phyloP scores from a whole-genome alignment of 2,797 vertebrate genomes.

The Coranthus polyacanthus region DNA sequence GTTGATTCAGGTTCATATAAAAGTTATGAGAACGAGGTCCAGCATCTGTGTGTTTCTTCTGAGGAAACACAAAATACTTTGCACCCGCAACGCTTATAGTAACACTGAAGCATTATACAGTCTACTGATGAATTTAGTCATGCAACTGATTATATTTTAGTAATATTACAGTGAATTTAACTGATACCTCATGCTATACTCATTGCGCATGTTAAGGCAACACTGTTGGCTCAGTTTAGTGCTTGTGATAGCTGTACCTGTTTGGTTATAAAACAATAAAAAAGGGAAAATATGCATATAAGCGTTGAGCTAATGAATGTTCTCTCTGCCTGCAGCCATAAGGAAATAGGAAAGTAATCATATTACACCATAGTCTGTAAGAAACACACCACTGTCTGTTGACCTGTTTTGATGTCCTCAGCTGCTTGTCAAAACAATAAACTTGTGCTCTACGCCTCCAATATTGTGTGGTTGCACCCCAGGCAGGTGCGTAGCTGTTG shows the following conservation, averaged over 20 bases:
- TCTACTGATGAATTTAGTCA: neutral
- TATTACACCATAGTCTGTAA: slow-evolving; percentile 8
- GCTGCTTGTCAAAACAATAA: slow-evolving; percentile 20
- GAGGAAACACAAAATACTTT: no score
- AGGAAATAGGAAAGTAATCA: slow-evolving; percentile 16
- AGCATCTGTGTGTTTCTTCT: no score
- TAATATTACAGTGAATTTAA: neutral
- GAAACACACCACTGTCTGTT: neutral
- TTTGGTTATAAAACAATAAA: slow-evolving; percentile 41
- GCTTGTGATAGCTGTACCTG: no score
- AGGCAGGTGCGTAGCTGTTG: slow-evolving; percentile 72
- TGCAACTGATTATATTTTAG: neutral
- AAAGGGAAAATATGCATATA: slow-evolving; percentile 14
- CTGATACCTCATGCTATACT: neutral
- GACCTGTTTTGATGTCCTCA: slow-evolving; percentile 5
- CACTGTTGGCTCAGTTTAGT: no score
- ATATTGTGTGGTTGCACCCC: slow-evolving; percentile 62
- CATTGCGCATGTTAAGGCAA: no score
- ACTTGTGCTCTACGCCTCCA: no score
- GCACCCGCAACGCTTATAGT: no score
- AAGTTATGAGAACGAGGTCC: no score
- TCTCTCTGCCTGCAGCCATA: slow-evolving; percentile 24
- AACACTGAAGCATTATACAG: neutral
- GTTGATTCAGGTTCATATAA: no score
- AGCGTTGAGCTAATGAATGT: neutral